These are phyloP conservation scores for Vulpes vulpes DNA, from an alignment of 2,113 vertebrate species.

Conservation along the genomic window DNA sequence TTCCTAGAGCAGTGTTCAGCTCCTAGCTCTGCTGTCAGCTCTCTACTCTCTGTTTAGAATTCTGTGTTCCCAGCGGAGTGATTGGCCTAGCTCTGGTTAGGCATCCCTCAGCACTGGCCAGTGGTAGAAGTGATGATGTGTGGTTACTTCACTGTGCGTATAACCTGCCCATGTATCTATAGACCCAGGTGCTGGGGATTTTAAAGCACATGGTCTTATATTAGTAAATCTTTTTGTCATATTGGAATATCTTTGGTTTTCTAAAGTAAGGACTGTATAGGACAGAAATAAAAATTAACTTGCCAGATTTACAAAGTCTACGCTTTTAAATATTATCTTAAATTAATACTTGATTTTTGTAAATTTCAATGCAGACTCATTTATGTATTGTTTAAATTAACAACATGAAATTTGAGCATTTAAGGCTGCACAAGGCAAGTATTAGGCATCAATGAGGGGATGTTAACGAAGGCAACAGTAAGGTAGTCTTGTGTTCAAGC, in stretches of 20 bases:
- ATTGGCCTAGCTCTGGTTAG: not conserved
- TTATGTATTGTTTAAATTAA: slow-evolving; percentile 1
- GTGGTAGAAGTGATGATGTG: not conserved
- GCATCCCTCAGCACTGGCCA: not conserved
- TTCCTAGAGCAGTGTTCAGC: not conserved
- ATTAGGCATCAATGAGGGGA: not conserved
- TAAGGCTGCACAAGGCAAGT: not conserved
- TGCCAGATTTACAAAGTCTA: not conserved
- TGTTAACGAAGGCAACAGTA: not conserved
- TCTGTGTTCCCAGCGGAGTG: not conserved
- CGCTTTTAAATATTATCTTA: not conserved
- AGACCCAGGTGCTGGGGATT: not conserved
- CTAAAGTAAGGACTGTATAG: not conserved
- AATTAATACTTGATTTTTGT: not conserved
- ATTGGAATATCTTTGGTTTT: slow-evolving; percentile 31
- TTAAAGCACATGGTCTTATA: not conserved
- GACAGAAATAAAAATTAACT: slow-evolving; percentile 40
- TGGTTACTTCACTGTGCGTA: not conserved
- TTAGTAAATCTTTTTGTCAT: not conserved
- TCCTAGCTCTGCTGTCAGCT: not conserved
- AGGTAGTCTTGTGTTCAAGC: not conserved
- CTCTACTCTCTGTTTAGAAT: not conserved
- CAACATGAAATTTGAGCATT: not conserved
- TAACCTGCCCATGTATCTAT: not conserved
- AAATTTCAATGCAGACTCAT: not conserved